phyloP scores from a whole-genome alignment of 2,113 vertebrate species.

The Engystomops pustulosus region DNA sequence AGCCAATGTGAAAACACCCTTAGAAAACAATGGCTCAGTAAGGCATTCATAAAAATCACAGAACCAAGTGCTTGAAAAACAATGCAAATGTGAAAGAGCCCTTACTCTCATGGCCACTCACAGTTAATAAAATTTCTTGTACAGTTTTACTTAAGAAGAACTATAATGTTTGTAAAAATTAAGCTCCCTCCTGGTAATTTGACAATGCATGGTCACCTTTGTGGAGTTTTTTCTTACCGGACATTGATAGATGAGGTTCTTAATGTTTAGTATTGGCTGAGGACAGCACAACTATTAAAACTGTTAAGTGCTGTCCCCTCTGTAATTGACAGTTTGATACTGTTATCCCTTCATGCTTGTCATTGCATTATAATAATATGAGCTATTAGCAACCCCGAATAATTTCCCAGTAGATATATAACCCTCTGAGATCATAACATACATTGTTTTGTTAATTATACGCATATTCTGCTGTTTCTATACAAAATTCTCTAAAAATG shows the following conservation, averaged over 20 bases:
- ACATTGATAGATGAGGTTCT: slow-evolving; percentile 57
- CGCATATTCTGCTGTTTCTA: not conserved
- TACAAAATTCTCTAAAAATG: not conserved
- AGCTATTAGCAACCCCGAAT: slow-evolving; percentile 52
- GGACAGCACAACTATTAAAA: slow-evolving; percentile 57
- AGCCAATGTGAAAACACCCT: no score
- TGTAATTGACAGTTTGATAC: slow-evolving; percentile 58
- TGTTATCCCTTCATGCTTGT: slow-evolving; percentile 59
- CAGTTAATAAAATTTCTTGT: not conserved
- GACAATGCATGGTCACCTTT: slow-evolving; percentile 15
- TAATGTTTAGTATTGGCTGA: slow-evolving; percentile 56
- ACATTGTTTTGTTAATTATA: slow-evolving; percentile 29
- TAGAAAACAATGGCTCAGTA: no score
- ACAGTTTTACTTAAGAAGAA: not conserved
- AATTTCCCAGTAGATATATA: slow-evolving; percentile 55
- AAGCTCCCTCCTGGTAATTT: not conserved
- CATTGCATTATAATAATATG: slow-evolving; percentile 57
- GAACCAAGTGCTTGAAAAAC: no score
- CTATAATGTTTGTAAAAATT: not conserved
- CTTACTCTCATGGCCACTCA: not conserved
- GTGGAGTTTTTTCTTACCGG: slow-evolving; percentile 20
- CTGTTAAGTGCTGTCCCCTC: slow-evolving; percentile 53
- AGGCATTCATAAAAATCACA: no score
- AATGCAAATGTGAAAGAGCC: no score
- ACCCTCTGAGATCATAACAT: slow-evolving; percentile 40